Evolutionary conservation across 2,113 vertebrate genomes (phyloP), one percentile per base, ranked within the genome.

Genomic region (Hyaena hyaena): DNA sequence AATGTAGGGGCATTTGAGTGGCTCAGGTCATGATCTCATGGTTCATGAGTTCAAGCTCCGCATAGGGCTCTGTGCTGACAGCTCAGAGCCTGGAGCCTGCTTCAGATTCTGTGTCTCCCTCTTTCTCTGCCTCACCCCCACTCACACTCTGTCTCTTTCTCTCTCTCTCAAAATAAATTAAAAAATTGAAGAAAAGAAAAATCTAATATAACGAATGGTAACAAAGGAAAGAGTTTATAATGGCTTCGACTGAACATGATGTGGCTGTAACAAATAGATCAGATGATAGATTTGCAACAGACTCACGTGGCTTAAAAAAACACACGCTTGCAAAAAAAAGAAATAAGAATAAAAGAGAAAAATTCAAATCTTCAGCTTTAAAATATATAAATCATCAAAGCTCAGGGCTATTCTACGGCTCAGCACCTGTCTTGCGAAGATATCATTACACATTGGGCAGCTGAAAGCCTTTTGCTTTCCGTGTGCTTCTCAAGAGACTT

Each of bases 401-500:
- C 83, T 91, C 91, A 96, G 96, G 15, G 89, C 82, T 97, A 3
- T 96, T 98, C 93, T 93, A 28, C 1, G 68, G 82, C 97, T 98
- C 83, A 48, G 97, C 95, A 96, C 97, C 98, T 96, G 89, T 95
- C 97, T 94, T 15, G 73, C 95, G 93, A 98, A 97, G 98, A 98
- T 98, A 98, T 88, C 98, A 96, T 55, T 90, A 95, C n/a, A 66
- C 92, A 53, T 16, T 76, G 90, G 74, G 79, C 1, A 65, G 87
- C 0, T 12, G 35, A 77, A 98, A 95, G 94, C 96, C 96, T 97
- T 97, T 94, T 95, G 91, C 94, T 98, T 98, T 83, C 53, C 88
- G 35, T 94, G 77, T 65, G 96, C 86, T 97, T 96, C 97, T 97
- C 94, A 1, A 10, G 8, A 76, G 96, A 97, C 95, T 94, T 89